Conservation (phyloP, 2,888 invertebrate genomes). For the Leucoma salicis region DNA sequence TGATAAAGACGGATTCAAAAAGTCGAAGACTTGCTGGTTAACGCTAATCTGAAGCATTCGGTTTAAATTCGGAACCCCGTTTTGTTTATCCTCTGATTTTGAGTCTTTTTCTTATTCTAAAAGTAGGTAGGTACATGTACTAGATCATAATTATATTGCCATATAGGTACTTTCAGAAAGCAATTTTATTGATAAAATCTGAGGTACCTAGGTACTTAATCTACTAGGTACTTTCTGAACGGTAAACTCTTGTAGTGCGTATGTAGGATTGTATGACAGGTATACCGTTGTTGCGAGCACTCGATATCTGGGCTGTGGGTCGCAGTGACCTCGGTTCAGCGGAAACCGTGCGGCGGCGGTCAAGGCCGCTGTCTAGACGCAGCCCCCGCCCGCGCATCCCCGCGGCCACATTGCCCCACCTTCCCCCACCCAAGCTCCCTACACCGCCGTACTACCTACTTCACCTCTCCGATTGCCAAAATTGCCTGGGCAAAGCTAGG, state of each 20-base stretch:
- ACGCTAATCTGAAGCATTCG: too few relatives aligned
- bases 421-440: background rate
- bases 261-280: slow-evolving; percentile 15
- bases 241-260: slow-evolving; percentile 8
- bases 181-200: too few relatives aligned
- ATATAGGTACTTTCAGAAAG: too few relatives aligned
- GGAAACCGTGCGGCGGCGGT: slow-evolving; percentile 75
- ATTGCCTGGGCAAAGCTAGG: slow-evolving; percentile 58
- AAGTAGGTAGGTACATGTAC: too few relatives aligned
- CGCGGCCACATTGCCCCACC: slow-evolving; percentile 34
- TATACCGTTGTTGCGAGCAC: slow-evolving; percentile 41
- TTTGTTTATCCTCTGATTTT: too few relatives aligned
- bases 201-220: too few relatives aligned
- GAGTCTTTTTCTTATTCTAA: too few relatives aligned
- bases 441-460: background rate
- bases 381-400: slow-evolving; percentile 48
- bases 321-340: slow-evolving; percentile 70
- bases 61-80: too few relatives aligned
- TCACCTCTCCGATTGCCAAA: slow-evolving; percentile 48
- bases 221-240: too few relatives aligned
- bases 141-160: too few relatives aligned
- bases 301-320: slow-evolving; percentile 73
- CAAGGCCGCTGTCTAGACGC: slow-evolving; percentile 79
- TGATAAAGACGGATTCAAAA: too few relatives aligned
- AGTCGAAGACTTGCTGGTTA: too few relatives aligned